Evolutionary conservation across 2,797 vertebrate species (phyloP), one percentile per base, ranked within the genome.

Genomic region (Spinibarbus caldwelli): DNA sequence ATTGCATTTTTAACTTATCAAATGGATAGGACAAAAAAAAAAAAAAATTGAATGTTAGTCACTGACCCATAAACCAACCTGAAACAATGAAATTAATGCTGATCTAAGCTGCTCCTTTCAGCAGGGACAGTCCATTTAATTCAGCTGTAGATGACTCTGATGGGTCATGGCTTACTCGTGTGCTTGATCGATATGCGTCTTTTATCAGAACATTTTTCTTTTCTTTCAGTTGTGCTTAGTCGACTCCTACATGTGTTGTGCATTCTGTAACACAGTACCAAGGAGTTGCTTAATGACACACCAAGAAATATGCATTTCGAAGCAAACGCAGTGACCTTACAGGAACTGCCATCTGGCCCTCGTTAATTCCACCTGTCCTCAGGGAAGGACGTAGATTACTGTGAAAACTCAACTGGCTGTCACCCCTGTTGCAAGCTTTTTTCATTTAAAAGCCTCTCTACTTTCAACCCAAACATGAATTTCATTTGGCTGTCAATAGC

Each of bases 281-380:
- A 68, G 71, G 68, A 86, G 34, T 80, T 84, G 71, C 83, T 85
- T 86, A 91, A 85, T 83, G 90, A 90, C 84, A 88, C 80, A 57
- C 47, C 11, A 31, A 87, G 87, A 88, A 88, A 77, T 83, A 82
- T 84, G 85, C 86, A 67, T 89, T 88, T 86, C 59, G 77, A 88
- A 87, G 89, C 86, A 87, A 90, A 89, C 76, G 52, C 83, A 43
- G 85, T 90, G 90, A 92, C 90, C 90, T 90, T 89, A 91, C 89
- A 86, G 85, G 81, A 88, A 86, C 82, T 87, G 82, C 90, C 92
- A 92, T 92, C 92, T 91, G 91, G 88, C 90, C 80, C 77, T 70
- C 57, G 68, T 89, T 89, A 89, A 90, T 88, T 86, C 79, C 77
- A 89, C 87, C 86, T 86, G 85, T 90, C 91, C 89, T 89, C 70